Percentiles rank a stretch among this genome's conserved stretches.
Conservation (phyloP, 2,797 vertebrate species). For the Callimico goeldii region DNA sequence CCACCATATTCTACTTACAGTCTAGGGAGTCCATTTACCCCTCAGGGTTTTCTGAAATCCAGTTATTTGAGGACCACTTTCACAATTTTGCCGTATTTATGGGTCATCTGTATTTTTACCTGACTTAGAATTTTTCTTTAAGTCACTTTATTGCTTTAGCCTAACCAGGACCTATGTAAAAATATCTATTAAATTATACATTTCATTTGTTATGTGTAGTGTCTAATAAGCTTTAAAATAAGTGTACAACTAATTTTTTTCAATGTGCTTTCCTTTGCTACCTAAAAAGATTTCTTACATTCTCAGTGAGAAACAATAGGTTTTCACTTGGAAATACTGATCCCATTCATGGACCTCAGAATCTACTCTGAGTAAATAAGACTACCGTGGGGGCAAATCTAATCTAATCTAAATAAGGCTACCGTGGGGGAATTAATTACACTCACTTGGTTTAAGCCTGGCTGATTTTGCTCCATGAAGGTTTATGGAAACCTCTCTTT, state of each 20-base stretch:
- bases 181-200: neutral
- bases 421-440: neutral
- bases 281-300: neutral
- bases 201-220: neutral
- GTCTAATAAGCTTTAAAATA: neutral
- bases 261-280: constrained; percentile 5
- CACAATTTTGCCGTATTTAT: neutral
- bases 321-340: neutral
- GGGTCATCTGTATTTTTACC: neutral
- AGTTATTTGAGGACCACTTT: neutral
- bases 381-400: neutral
- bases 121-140: neutral
- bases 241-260: neutral
- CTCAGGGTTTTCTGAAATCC: neutral
- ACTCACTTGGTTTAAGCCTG: neutral
- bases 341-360: neutral
- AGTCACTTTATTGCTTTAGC: constrained; percentile 3
- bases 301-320: neutral
- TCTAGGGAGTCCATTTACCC: neutral
- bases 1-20: neutral
- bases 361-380: neutral
- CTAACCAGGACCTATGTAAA: neutral
- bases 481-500: neutral
- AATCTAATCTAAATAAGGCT: neutral
- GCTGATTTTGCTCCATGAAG: neutral